Conservation (phyloP, 2,113 vertebrate genomes). For the Sterrhoptilus dennistouni region DNA sequence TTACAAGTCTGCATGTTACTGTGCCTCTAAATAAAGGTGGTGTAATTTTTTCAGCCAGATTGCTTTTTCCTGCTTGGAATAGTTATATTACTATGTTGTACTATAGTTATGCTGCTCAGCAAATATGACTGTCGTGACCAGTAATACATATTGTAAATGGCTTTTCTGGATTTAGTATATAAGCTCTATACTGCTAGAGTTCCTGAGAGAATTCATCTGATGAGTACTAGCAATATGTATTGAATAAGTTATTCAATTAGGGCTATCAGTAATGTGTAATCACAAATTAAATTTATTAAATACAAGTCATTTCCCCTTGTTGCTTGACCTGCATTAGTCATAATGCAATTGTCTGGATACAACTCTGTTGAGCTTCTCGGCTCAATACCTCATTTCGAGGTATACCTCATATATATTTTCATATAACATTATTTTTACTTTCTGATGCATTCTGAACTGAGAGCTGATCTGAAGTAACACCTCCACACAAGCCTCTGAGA, state of each 20-base stretch:
- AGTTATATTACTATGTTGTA: not conserved
- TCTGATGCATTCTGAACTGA: not conserved
- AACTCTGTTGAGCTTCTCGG: not conserved
- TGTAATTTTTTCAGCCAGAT: not conserved
- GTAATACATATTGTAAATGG: not conserved
- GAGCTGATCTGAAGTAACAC: not conserved
- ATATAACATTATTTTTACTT: not conserved
- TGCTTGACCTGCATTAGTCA: not conserved
- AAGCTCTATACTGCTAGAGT: not conserved
- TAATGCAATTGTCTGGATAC: not conserved
- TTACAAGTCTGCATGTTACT: not conserved
- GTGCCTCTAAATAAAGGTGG: not conserved
- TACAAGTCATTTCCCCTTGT: not conserved
- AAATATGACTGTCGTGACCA: not conserved
- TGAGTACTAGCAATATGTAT: not conserved
- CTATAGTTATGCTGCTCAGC: not conserved
- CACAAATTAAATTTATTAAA: constrained; percentile 12
- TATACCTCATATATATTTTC: too few species aligned
- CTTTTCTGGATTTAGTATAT: not conserved
- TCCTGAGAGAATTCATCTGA: not conserved
- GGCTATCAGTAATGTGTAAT: not conserved
- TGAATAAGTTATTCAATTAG: not conserved
- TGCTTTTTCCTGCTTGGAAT: not conserved
- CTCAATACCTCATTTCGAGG: not conserved
- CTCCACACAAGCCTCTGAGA: not conserved